Evolutionary conservation across 2,797 vertebrate species (phyloP), one percentile per base, ranked within the genome.

Genomic region (Pampus argenteus): DNA sequence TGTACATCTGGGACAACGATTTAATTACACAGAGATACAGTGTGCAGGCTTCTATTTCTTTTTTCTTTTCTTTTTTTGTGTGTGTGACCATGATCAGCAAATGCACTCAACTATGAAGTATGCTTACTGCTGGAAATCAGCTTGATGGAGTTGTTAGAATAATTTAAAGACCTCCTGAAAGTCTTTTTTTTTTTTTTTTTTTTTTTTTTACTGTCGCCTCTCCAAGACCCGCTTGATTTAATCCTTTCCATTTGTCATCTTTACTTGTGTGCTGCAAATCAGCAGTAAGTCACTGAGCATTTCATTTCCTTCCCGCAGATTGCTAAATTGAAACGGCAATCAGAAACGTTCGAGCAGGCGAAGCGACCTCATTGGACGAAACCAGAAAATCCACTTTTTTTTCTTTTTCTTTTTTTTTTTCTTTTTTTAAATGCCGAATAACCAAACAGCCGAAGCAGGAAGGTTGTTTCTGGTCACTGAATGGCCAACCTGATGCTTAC

Each of bases 201-300:
- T 51, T 67, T 42, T 64, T 66, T 66, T 70, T 70, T 50, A 73
- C 64, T 58, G 71, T 82, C 55, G 71, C 80, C 81, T 83, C 88
- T 89, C 77, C 52, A 50, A 83, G 87, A 84, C 78, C 63, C 25
- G 57, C 87, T 79, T 88, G 86, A 91, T 92, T 93, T 92, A 94
- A 91, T 91, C 85, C 84, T 87, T 89, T 91, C 85, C 82, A 87
- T 93, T 90, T 89, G 89, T 93, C 90, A 91, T 91, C 82, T 90
- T 83, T 82, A 76, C 76, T 84, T 71, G 68, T 63, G 76, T 63
- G 82, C 73, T 78, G 79, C 79, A 72, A 69, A 78, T 88, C 79
- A 78, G 82, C 91, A 64, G 72, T 86, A 86, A 92, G 78, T 89
- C 88, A 80, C 76, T 31, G 36, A 84, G 76, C 79, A 31, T 59